These are phyloP conservation scores for Plecotus auritus DNA, from an alignment of 2,113 vertebrate species.

Conservation along the genomic window DNA sequence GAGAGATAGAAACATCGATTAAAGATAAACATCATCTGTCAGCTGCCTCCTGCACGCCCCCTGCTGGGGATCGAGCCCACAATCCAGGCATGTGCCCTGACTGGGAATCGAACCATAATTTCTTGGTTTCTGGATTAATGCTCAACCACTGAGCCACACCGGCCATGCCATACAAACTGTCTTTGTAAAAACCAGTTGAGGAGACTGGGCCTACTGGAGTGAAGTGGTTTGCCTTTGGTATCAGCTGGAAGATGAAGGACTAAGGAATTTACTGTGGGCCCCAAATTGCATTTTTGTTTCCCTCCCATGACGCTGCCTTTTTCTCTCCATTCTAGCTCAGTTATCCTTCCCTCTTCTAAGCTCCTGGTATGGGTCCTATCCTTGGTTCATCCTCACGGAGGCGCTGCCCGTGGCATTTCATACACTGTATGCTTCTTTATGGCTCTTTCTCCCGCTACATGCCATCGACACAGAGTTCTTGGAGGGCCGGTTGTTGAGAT, in stretches of 20 bases:
- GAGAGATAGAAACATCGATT: too few relatives aligned
- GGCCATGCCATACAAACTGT: not conserved
- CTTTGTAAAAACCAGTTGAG: not conserved
- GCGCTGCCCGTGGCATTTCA: not conserved
- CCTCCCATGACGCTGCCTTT: not conserved
- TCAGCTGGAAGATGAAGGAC: not conserved
- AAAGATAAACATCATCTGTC: too few relatives aligned
- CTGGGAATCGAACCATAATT: too few relatives aligned
- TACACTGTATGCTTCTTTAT: not conserved
- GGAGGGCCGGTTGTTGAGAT: not conserved
- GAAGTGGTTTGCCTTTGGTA: not conserved
- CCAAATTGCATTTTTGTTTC: not conserved
- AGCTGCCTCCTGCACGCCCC: too few relatives aligned
- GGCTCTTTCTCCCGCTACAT: not conserved
- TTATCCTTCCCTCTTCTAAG: not conserved
- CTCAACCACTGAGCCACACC: too few relatives aligned
- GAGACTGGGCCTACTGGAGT: not conserved
- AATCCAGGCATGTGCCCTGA: too few relatives aligned
- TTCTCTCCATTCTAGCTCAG: not conserved
- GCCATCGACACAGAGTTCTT: not conserved
- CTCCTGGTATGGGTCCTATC: rapidly evolving
- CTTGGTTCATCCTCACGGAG: not conserved
- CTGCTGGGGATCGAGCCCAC: too few relatives aligned
- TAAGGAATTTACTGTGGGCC: not conserved
- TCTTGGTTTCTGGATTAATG: too few relatives aligned